Evolutionary conservation across 2,797 vertebrate genomes (phyloP), one percentile per base, ranked within the genome.

Genomic region (Denticeps clupeoides): DNA sequence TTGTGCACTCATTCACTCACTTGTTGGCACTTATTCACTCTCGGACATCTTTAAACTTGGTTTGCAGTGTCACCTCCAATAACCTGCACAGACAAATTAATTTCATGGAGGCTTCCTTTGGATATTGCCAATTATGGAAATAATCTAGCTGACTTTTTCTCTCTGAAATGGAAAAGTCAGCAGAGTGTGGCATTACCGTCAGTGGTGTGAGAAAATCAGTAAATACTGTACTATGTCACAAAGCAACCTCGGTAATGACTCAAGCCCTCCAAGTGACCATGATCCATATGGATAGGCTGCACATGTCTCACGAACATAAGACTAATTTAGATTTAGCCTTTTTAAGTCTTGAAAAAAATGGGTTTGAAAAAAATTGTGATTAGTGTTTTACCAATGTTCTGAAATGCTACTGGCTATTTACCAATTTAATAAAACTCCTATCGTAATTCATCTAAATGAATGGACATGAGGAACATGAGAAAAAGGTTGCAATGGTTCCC

Each of bases 61-160:
- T 33, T 37, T 37, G 33, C 33, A 37, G 33, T 37, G 43, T 59
- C 63, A 47, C 68, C 65, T 48, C 57, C 44, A 61, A 55, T 70
- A 62, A 49, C 45, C 55, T 49, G 45, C 51, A 47, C 42, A 35
- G 41, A 54, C 56, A 74, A 63, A 72, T 72, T 69, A 69, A 80
- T 82, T 74, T 73, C 71, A 79, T 77, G 75, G 69, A 70, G 47
- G 43, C 60, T 77, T 74, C 65, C 67, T 71, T 62, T 69, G 55
- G 53, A 71, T 68, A 77, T 78, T 70, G 65, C 58, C 61, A 74
- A 74, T 77, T 67, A 72, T 37, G 41, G 62, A 31, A 56, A 56
- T 55, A 63, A 59, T 61, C 48, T 51, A 27, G 38, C 44, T 51
- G 13, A 13, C 48, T 50, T 56, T 60, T 54, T 54, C 59, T 51